Percentiles rank a stretch among this genome's conserved stretches.
Conservation (phyloP, 2,888 invertebrate species). For the Holacanthella duospinosa region DNA sequence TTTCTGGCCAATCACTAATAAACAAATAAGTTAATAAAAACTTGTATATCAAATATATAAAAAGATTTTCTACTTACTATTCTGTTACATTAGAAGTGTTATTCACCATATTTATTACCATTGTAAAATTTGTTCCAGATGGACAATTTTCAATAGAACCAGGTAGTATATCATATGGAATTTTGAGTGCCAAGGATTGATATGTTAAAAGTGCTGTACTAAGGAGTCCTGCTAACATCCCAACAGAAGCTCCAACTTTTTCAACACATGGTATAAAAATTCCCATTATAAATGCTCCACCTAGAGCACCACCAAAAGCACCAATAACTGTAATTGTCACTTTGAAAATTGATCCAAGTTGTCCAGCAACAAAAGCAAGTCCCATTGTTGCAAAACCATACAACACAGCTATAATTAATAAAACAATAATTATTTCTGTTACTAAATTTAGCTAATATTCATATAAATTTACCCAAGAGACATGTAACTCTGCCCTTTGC, state of each 20-base stretch:
- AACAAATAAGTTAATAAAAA: conserved; percentile 1
- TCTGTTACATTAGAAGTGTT: not conserved
- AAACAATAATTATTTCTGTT: not conserved
- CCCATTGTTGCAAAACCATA: conserved; percentile 65
- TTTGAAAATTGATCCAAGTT: conserved; percentile 30
- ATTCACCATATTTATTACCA: not conserved
- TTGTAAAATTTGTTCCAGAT: conserved; percentile 10
- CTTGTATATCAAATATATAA: too few relatives aligned
- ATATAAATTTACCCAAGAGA: conserved; percentile 41
- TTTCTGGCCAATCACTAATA: conserved; percentile 16
- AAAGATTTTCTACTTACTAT: conserved; percentile 6
- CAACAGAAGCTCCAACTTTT: conserved; percentile 18
- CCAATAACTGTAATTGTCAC: conserved; percentile 31
- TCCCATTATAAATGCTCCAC: conserved; percentile 19
- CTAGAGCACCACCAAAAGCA: conserved; percentile 30
- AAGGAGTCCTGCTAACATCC: conserved; percentile 14
- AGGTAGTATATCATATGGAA: conserved; percentile 12
- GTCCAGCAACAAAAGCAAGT: conserved; percentile 56
- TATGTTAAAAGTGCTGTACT: conserved; percentile 12
- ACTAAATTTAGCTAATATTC: not conserved
- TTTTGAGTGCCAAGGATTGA: conserved; percentile 12
- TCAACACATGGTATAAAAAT: conserved; percentile 21
- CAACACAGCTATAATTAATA: conserved; percentile 47
- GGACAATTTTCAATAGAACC: conserved; percentile 14
- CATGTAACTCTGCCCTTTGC: conserved; percentile 16